These are phyloP conservation scores for Ophraella communa DNA, from an alignment of 2,888 invertebrate genomes.

Conservation along the genomic window DNA sequence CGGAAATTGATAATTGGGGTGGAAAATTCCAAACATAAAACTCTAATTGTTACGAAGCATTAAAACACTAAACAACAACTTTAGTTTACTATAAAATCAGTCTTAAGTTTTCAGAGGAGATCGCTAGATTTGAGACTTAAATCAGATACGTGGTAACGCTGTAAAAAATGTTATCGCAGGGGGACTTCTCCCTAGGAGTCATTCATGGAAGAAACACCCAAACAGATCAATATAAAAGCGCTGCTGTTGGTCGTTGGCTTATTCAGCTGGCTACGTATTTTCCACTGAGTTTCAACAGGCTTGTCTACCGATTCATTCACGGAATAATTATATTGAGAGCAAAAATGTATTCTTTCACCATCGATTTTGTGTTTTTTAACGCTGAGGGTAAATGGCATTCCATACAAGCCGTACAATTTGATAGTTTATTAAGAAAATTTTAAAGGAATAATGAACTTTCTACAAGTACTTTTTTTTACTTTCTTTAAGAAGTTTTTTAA, in stretches of 20 bases:
- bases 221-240: slow-evolving; percentile 33
- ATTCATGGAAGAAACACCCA: slow-evolving; percentile 34
- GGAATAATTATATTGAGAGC: slow-evolving; percentile 9
- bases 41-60: not conserved
- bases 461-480: too few species aligned
- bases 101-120: not conserved
- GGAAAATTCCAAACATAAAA: not conserved
- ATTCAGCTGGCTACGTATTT: slow-evolving; percentile 11
- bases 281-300: slow-evolving; percentile 20
- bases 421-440: not conserved
- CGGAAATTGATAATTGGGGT: too few species aligned
- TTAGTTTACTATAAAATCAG: not conserved
- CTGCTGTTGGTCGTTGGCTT: slow-evolving; percentile 23
- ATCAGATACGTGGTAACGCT: slow-evolving; percentile 11
- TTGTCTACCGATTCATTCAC: slow-evolving; percentile 11
- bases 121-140: not conserved
- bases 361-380: not conserved
- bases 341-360: not conserved
- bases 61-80: not conserved
- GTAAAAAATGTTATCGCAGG: slow-evolving; percentile 5
- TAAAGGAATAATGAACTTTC: not conserved
- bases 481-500: too few species aligned
- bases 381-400: not conserved
- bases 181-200: slow-evolving; percentile 26
- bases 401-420: not conserved